Percentiles rank a stretch among this genome's conserved stretches.
Evolutionary conservation across 2,888 invertebrate genomes (phyloP).

Genomic region (Drosophila leonis): DNA sequence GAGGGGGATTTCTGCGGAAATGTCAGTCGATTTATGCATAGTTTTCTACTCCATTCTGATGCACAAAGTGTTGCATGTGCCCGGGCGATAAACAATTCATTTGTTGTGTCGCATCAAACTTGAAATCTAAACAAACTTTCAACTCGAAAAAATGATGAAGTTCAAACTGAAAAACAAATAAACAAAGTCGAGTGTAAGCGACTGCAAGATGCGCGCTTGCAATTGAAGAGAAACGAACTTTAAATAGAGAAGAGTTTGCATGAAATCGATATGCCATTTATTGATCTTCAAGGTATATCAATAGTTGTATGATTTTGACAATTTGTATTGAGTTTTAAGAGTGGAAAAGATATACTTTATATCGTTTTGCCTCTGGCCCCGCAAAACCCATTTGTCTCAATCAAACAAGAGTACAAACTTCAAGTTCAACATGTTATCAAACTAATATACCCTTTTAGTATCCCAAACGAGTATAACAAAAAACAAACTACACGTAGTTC

Average conservation of each 20-base stretch:
- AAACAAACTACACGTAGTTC: conserved; percentile 27
- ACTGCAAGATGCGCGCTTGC: background rate
- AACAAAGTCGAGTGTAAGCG: background rate
- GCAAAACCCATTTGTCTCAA: no score
- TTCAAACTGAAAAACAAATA: background rate
- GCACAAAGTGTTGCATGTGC: conserved; percentile 56
- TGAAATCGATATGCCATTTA: background rate
- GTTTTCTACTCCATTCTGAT: conserved; percentile 34
- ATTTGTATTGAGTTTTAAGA: background rate
- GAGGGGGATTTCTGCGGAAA: conserved; percentile 63
- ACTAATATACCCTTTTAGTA: background rate
- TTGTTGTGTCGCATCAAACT: conserved; percentile 69
- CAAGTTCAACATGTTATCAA: background rate
- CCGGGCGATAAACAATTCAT: conserved; percentile 70
- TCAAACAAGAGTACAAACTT: no score
- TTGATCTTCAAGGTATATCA: background rate
- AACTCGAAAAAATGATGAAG: conserved; percentile 25
- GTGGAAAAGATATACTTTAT: background rate
- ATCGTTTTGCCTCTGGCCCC: background rate
- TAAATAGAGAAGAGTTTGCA: background rate
- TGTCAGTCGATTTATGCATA: conserved; percentile 52
- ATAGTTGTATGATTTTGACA: background rate
- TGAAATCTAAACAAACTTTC: conserved; percentile 59
- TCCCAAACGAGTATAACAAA: background rate
- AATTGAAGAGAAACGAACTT: background rate